A percentile compares a stretch with the other conserved stretches of the same genome.
These are phyloP conservation scores for Agrilus mali DNA, from an alignment of 2,888 invertebrate genomes.

Conservation along the genomic window DNA sequence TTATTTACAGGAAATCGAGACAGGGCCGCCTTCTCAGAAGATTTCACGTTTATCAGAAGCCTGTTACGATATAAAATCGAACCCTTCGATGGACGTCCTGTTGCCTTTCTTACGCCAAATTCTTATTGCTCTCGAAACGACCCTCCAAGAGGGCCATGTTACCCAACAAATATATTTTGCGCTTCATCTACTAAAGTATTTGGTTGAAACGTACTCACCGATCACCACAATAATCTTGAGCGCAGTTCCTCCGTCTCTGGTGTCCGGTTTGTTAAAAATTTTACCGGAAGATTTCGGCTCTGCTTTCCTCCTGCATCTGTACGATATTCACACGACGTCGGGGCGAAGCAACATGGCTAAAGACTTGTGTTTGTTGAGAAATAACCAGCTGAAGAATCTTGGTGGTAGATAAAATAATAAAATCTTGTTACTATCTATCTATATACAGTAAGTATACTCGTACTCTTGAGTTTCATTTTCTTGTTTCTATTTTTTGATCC, in stretches of 20 bases:
- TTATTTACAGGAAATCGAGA: no score
- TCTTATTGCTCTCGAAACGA: slow-evolving; percentile 52
- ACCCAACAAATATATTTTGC: slow-evolving; percentile 77
- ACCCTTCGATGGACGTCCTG: no score
- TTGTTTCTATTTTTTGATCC: no score
- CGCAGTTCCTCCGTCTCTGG: slow-evolving; percentile 61
- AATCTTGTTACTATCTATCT: slow-evolving; percentile 1
- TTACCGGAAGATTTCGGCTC: slow-evolving; percentile 66
- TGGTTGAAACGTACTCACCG: slow-evolving; percentile 60
- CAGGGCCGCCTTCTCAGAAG: no score
- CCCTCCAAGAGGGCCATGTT: slow-evolving; percentile 53
- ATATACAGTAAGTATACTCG: no score
- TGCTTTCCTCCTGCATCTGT: slow-evolving; percentile 59
- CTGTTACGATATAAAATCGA: no score
- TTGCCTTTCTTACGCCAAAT: slow-evolving; percentile 37
- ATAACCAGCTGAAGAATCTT: slow-evolving; percentile 51
- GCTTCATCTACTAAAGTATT: slow-evolving; percentile 59
- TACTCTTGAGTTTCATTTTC: no score
- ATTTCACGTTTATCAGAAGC: no score
- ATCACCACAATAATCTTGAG: slow-evolving; percentile 47
- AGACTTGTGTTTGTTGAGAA: slow-evolving; percentile 74
- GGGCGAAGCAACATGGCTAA: slow-evolving; percentile 79
- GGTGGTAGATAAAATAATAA: neutral
- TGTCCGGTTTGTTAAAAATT: slow-evolving; percentile 67
- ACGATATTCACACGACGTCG: slow-evolving; percentile 61